Evolutionary conservation across 1,140 invertebrate genomes (phyloP).

Genomic region (Ridgeia piscesae): DNA sequence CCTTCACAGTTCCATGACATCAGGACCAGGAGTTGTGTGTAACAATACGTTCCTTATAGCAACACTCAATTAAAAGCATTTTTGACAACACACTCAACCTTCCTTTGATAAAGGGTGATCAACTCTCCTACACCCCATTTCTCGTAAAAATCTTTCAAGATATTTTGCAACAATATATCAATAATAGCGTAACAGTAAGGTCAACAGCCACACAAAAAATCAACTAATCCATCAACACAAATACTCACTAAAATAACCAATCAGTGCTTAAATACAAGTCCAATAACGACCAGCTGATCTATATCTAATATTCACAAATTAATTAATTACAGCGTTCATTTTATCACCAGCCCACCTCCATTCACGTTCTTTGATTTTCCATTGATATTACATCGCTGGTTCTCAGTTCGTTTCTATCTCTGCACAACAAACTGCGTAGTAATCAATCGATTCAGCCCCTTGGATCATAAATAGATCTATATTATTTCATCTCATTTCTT

Average conservation of each 20-base stretch:
- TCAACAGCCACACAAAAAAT: neutral
- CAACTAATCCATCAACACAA: neutral
- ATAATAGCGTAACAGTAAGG: neutral
- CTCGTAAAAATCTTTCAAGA: neutral
- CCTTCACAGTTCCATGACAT: too few relatives aligned
- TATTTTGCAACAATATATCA: neutral
- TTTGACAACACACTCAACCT: too few relatives aligned
- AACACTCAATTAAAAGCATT: too few relatives aligned
- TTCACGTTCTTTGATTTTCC: neutral
- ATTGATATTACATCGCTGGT: neutral
- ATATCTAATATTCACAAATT: neutral
- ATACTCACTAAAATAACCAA: neutral
- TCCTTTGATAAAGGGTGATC: neutral
- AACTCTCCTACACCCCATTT: too few relatives aligned
- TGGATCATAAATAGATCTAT: neutral
- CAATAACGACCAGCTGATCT: neutral
- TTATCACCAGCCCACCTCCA: neutral
- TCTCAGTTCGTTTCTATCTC: neutral
- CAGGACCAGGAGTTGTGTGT: too few relatives aligned
- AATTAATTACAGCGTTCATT: neutral
- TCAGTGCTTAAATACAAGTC: neutral
- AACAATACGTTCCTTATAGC: too few relatives aligned
- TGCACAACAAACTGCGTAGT: neutral
- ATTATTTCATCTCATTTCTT: neutral
- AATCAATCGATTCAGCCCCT: neutral